Evolutionary conservation across 2,797 vertebrate genomes (phyloP).

Genomic region (Iguana delicatissima): DNA sequence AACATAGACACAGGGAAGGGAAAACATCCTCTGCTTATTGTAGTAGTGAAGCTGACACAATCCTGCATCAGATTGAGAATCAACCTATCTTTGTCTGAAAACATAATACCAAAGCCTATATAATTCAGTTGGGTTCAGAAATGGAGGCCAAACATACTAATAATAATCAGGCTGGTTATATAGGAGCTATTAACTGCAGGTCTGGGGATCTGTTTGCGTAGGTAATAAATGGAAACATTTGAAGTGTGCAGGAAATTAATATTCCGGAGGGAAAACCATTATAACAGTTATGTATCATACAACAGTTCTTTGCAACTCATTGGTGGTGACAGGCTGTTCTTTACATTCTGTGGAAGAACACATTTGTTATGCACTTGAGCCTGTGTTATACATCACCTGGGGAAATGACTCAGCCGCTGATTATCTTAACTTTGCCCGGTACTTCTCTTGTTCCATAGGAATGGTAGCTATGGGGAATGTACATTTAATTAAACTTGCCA

Average conservation of each 20-base stretch:
- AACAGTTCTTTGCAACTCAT: slow-evolving; percentile 38
- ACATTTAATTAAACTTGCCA: not conserved
- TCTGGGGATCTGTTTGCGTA: slow-evolving; percentile 59
- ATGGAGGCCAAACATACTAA: not conserved
- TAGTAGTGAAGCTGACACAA: too few species aligned
- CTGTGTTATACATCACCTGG: slow-evolving; percentile 36
- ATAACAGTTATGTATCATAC: slow-evolving; percentile 56
- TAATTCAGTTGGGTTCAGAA: slow-evolving; percentile 45
- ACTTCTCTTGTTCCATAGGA: slow-evolving; percentile 22
- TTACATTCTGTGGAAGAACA: slow-evolving; percentile 39
- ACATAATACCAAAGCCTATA: not conserved
- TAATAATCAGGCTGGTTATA: not conserved
- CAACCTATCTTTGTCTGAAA: not conserved
- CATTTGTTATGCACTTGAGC: slow-evolving; percentile 55
- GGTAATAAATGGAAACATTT: slow-evolving; percentile 65
- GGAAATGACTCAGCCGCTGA: slow-evolving; percentile 47
- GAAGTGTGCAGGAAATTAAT: slow-evolving; percentile 56
- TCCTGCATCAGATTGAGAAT: not conserved
- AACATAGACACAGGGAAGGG: not conserved
- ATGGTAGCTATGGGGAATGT: slow-evolving; percentile 19
- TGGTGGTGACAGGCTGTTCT: slow-evolving; percentile 39
- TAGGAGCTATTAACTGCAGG: slow-evolving; percentile 2
- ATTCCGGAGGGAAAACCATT: slow-evolving; percentile 54
- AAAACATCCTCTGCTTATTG: not conserved
- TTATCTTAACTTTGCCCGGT: slow-evolving; percentile 10